Evolutionary conservation across 92 coral and sea anemone species (phyloP), one percentile per base, ranked within the genome.

Genomic region (Palythoa caribaeorum): DNA sequence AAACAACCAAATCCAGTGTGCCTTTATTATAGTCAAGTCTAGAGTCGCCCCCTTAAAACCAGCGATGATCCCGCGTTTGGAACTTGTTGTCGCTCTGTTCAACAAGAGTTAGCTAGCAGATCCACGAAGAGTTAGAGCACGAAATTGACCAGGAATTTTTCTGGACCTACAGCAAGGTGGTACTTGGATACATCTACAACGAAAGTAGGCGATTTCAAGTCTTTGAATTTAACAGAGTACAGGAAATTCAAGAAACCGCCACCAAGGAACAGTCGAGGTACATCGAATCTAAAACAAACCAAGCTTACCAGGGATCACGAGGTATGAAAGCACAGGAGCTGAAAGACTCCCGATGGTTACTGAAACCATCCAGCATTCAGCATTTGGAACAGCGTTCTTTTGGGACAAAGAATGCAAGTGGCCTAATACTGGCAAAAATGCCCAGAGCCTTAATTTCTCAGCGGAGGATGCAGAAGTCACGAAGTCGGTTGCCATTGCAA

Each of bases 141-240:
- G 5, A 11, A 15, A 62, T 60, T 15, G 71, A 60, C 73, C 37
- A 2, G 37, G 84, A 79, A 0, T 39, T 38, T 47, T 88, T 55
- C 88, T 88, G 88, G 88, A 88, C 84, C 0, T 83, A 88, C 72
- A 83, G 88, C 20, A 83, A 81, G 63, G 87, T 72, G 10, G 87
- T 73, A 37, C 71, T 80, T 6, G 87, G 91, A 14, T 88, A 80
- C 63, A 81, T 80, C n/a, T 63, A 9, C 38, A 84, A 84, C 3
- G 84, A 77, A 39, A 21, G 60, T 15, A 76, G 80, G 73, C 79
- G 89, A 19, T 89, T 89, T 66, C 92, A 89, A 19, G 74, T 89
- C 44, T 89, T 89, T 40, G 89, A 76, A 20, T 79, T 88, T 14
- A 84, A 84, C 85, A 75, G 89, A n/a, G 80, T 84, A 11, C 54